Evolutionary conservation across 2,113 vertebrate genomes (phyloP).

Genomic region (Elgaria multicarinata): DNA sequence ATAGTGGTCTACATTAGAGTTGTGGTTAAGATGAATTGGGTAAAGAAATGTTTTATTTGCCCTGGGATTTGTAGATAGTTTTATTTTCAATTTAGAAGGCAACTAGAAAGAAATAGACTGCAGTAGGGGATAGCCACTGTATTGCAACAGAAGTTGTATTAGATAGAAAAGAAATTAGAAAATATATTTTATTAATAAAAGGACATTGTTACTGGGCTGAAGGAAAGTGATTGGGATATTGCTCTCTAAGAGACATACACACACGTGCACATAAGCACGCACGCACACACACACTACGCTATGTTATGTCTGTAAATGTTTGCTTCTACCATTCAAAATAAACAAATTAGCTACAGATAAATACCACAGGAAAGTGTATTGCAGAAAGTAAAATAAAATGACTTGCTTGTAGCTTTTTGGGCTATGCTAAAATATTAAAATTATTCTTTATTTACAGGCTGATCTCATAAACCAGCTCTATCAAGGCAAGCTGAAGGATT

Average conservation of each 20-base stretch:
- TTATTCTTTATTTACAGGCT: slow-evolving; percentile 82
- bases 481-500: slow-evolving; percentile 99
- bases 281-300: neutral
- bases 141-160: neutral
- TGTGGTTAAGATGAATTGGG: neutral
- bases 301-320: neutral
- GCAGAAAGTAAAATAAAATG: neutral
- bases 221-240: neutral
- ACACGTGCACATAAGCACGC: too few species aligned
- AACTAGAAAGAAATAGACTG: neutral
- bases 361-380: fast-evolving
- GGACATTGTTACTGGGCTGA: neutral
- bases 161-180: neutral
- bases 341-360: neutral
- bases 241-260: too few species aligned
- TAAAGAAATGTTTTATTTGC: neutral
- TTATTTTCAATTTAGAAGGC: neutral
- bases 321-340: neutral
- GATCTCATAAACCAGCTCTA: slow-evolving; percentile 99
- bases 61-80: neutral
- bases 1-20: neutral
- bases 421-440: neutral
- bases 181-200: neutral
- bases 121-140: neutral
- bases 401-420: neutral